Conservation (phyloP, 2,113 vertebrate genomes). For the Todiramphus saurophagus region DNA sequence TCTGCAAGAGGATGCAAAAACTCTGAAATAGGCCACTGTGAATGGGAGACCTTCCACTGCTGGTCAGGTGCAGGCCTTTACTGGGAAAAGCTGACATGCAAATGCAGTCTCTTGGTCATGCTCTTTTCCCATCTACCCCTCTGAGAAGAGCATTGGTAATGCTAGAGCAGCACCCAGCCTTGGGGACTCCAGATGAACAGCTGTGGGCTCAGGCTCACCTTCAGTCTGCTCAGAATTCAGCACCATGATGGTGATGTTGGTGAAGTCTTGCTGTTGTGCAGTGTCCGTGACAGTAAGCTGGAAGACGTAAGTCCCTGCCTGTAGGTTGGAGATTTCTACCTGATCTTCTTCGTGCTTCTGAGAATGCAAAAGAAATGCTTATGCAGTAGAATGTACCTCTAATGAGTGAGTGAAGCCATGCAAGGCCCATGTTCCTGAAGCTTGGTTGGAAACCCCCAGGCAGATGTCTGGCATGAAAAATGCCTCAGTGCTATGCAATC, state of each 20-base stretch:
- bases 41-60: neutral
- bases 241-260: conserved; percentile 83
- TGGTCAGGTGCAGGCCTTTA: neutral
- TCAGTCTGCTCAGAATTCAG: conserved; percentile 87
- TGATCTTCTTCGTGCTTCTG: conserved; percentile 76
- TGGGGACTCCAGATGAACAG: neutral
- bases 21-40: neutral
- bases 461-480: neutral
- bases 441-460: neutral
- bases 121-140: neutral
- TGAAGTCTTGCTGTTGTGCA: conserved; percentile 72
- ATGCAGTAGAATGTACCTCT: neutral
- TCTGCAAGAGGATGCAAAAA: neutral
- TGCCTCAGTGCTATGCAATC: neutral
- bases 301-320: conserved; percentile 85
- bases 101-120: neutral
- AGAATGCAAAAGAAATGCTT: conserved; percentile 16
- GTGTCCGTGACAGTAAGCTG: conserved; percentile 79
- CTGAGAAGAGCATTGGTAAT: neutral
- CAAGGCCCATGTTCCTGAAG: neutral
- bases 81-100: neutral
- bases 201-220: conserved; percentile 73
- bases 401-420: neutral
- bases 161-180: neutral
- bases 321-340: conserved; percentile 83